Base-by-base conservation (phyloP, 2,888 invertebrate species). In the Gibbula magus region DNA sequence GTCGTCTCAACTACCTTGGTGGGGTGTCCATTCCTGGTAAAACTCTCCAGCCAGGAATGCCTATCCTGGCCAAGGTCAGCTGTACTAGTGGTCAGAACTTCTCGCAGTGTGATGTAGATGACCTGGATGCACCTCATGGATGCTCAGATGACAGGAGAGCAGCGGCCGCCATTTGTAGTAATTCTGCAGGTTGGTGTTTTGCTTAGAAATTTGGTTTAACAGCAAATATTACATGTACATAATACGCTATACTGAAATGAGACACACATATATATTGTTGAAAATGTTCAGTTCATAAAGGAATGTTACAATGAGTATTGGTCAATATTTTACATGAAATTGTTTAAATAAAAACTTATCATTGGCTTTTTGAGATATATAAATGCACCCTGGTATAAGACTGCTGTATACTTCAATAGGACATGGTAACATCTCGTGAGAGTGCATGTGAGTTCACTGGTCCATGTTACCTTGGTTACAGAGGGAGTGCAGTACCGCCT, bases 1-100 rank as follows among this genome's bases (percentile, higher is more conserved):
- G 45, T 18, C 79, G 75, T n/a, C 52, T 94, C 0, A 94, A 94
- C 61, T 94, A 75, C 20, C 22, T 56, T n/a, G 74, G 75, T 4
- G 82, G 82, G 3, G 54, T 75, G 2, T 79, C 82, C 8, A 61
- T 77, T 4, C 74, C 61, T 51, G 51, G 61, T 20, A 29, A 81
- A 29, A 53, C 79, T 20, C 81, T 80, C 35, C 10, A 35, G 35
- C 51, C 16, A 25, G 61, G 29, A 2, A 66, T 80, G 10, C 88
- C 88, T 0, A 83, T 87, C 66, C 79, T 88, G 8, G 84, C 86
- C 0, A 70, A 78, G 13, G 81, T 89, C 16, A 83, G 84, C 61
- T 89, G 89, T 79, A 79, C 74, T 3, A 86, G 85, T 16, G 88
- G 86, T 56, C 80, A 54, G 0, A 75, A 51, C 13, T 77, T 89